Evolutionary conservation across 2,113 vertebrate species (phyloP).

Genomic region (Murina feae): DNA sequence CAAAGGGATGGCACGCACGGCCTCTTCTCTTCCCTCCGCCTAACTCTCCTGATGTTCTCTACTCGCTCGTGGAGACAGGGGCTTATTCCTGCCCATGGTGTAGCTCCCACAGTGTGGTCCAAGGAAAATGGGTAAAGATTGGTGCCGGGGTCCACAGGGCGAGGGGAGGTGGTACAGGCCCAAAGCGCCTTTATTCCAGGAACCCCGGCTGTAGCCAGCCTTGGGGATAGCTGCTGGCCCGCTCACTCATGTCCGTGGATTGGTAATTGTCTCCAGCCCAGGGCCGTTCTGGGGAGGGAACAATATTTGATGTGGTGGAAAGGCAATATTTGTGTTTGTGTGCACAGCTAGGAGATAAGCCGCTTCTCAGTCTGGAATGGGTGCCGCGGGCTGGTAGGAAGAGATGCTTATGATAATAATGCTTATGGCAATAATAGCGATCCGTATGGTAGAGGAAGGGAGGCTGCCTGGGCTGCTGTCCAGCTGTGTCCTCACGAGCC

Average conservation of each 20-base stretch:
- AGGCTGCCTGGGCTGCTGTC: neutral
- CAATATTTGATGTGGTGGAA: neutral
- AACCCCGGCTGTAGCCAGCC: neutral
- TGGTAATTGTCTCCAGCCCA: neutral
- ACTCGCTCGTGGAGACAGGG: neutral
- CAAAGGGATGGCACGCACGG: neutral
- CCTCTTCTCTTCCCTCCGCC: neutral
- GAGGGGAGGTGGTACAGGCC: neutral
- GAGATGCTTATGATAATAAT: neutral
- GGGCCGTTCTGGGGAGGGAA: neutral
- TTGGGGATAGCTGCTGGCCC: neutral
- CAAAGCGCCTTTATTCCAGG: neutral
- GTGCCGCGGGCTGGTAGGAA: neutral
- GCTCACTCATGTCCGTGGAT: neutral
- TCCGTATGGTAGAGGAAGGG: accelerated
- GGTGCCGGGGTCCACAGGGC: neutral
- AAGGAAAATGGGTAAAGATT: neutral
- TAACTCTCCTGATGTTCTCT: neutral
- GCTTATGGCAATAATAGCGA: neutral
- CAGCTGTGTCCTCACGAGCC: neutral
- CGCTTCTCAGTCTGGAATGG: neutral
- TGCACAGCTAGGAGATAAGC: neutral
- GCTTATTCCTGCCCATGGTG: neutral
- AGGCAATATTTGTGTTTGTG: neutral
- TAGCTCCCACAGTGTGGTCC: neutral